A percentile compares a stretch with the other conserved stretches of the same genome.
These are phyloP conservation scores for Drosophila percnosoma DNA, from an alignment of 2,888 invertebrate species.

Conservation along the genomic window DNA sequence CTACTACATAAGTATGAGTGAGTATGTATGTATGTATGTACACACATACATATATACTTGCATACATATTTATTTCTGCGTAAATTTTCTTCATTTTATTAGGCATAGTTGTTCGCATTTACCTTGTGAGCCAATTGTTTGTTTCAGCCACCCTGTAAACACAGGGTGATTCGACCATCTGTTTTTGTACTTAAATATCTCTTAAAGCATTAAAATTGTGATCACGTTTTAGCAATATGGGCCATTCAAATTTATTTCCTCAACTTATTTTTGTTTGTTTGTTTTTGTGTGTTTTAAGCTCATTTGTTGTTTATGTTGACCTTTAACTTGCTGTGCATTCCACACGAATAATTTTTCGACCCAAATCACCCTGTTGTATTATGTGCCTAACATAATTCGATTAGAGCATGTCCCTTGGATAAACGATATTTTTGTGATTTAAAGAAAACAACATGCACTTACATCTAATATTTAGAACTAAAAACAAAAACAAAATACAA, in stretches of 20 bases:
- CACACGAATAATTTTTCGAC: slow-evolving; percentile 19
- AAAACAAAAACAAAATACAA: background rate
- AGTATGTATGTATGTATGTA: background rate
- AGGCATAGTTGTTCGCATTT: background rate
- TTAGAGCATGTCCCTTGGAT: slow-evolving; percentile 4
- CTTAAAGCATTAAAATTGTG: background rate
- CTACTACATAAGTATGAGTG: too few relatives aligned
- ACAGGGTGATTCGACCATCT: background rate
- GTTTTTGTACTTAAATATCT: background rate
- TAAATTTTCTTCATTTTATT: background rate
- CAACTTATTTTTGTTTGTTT: slow-evolving; percentile 6
- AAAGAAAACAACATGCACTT: slow-evolving; percentile 1
- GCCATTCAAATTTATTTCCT: background rate
- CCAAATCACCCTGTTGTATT: slow-evolving; percentile 10
- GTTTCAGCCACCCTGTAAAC: background rate
- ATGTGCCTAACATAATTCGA: background rate
- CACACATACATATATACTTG: background rate
- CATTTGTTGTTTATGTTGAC: slow-evolving; percentile 11
- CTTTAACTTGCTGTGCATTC: slow-evolving; percentile 32
- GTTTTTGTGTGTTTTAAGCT: background rate
- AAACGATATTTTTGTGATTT: background rate
- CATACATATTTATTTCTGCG: background rate
- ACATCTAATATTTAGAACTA: background rate
- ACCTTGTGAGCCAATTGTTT: background rate
- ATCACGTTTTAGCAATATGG: slow-evolving; percentile 1